A percentile compares a stretch with the other conserved stretches of the same genome.
These are phyloP conservation scores for Sphenopsis melanotis DNA, from an alignment of 2,797 vertebrate genomes.

Conservation along the genomic window DNA sequence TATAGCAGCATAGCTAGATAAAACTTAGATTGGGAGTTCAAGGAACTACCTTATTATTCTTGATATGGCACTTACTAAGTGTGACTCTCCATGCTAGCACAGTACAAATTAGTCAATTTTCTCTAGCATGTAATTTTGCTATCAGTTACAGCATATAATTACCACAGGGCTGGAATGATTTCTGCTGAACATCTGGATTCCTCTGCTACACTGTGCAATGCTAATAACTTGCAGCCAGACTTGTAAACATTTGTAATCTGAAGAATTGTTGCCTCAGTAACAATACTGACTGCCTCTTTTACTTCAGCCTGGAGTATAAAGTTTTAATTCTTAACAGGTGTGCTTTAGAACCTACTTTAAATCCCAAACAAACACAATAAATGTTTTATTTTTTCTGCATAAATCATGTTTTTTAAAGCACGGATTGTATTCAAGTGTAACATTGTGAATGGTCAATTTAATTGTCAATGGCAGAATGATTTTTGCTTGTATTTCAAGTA, in stretches of 20 bases:
- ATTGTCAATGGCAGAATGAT: not conserved
- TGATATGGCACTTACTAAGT: not conserved
- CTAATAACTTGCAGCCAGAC: constrained; percentile 25
- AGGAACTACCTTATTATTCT: not conserved
- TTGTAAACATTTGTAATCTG: not conserved
- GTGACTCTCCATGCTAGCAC: not conserved
- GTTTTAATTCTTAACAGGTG: not conserved
- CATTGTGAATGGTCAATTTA: not conserved
- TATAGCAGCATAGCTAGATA: not conserved
- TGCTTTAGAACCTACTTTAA: not conserved
- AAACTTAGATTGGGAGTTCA: not conserved
- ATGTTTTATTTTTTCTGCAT: not conserved
- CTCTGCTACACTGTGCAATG: not conserved
- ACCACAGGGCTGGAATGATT: constrained; percentile 49
- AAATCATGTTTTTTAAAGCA: not conserved
- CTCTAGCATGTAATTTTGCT: not conserved
- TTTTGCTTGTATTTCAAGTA: not conserved
- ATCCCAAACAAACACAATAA: not conserved
- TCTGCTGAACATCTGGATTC: constrained; percentile 23
- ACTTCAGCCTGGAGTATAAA: constrained; percentile 35
- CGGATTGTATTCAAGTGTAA: not conserved
- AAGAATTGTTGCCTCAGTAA: not conserved
- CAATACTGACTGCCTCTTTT: constrained; percentile 11
- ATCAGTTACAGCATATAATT: not conserved
- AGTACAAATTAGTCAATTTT: not conserved